Percentiles rank a stretch among this genome's conserved stretches.
Evolutionary conservation across 2,888 invertebrate genomes (phyloP).

Genomic region (Cyaniris semiargus): DNA sequence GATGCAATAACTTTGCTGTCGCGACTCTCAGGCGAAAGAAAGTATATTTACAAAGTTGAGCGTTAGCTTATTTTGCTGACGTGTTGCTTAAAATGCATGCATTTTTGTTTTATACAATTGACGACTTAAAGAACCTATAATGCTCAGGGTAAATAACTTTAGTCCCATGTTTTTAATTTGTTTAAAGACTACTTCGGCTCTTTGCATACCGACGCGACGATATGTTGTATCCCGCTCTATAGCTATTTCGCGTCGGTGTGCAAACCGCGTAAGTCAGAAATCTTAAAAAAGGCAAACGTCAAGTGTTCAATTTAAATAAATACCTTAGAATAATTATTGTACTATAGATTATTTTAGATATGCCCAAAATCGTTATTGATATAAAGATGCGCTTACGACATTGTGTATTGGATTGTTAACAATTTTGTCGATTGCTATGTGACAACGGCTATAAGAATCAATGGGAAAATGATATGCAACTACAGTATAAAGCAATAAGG

Average conservation of each 20-base stretch:
- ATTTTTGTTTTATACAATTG: background rate
- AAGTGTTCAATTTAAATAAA: constrained; percentile 11
- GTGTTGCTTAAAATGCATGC: background rate
- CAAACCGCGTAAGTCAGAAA: background rate
- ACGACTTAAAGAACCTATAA: background rate
- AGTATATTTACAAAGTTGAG: background rate
- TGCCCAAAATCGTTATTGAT: background rate
- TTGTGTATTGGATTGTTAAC: background rate
- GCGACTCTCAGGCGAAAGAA: background rate
- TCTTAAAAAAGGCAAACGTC: background rate
- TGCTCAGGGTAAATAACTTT: background rate
- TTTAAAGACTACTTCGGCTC: background rate
- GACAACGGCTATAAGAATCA: too few relatives aligned
- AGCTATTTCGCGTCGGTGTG: background rate
- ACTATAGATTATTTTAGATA: background rate
- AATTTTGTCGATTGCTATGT: background rate
- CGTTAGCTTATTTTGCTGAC: background rate
- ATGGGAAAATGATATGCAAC: background rate
- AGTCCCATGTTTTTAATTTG: background rate
- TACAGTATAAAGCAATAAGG: background rate
- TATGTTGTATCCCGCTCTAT: background rate
- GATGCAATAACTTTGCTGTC: background rate
- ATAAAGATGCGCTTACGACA: background rate
- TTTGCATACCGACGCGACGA: background rate
- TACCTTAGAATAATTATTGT: background rate